Base-by-base conservation (phyloP, 2,888 invertebrate genomes). In the Lasioglossum lativentre region DNA sequence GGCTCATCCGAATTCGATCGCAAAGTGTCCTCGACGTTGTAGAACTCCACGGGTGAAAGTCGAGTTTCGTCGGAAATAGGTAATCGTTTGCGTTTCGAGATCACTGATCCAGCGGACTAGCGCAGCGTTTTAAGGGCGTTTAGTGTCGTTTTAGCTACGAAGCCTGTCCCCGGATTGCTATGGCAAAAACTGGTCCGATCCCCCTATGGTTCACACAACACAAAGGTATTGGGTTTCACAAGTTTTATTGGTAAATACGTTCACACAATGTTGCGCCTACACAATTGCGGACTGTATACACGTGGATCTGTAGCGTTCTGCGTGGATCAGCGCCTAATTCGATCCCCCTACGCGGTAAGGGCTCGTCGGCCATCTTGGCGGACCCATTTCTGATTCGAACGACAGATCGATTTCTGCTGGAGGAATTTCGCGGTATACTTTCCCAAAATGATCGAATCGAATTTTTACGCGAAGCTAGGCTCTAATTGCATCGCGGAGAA, bases 221-320 rank as follows among this genome's bases (percentile, higher is more conserved):
- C 78, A 88, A 80, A 42, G 86, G 27, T 77, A 78, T 87, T 76
- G 71, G 82, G 75, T 87, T 85, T 83, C 63, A 80, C 45, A 63
- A 76, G 70, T 66, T 88, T 88, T 88, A 87, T 88, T 85, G 74
- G 70, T 19, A 66, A 66, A 75, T 70, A 87, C 87, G 88, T 85
- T 88, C 78, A 87, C 82, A 87, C 52, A 52, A 80, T 83, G 30
- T 66, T 84, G 74, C 85, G 78, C 82, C 88, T 88, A 88, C 85
- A 88, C 80, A 79, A 78, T 80, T 66, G 63, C 27, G 59, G 59
- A 87, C 83, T 83, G 27, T 66, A 59, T 27, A 88, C 79, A 88
- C 78, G 82, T 82, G 85, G 84, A 87, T 71, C 71, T 72, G 70
- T 80, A 85, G 88, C 80, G 73, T 83, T 82, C 82, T 42, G 56